Evolutionary conservation across 2,797 vertebrate genomes (phyloP).

Genomic region (Sebastes miniatus): DNA sequence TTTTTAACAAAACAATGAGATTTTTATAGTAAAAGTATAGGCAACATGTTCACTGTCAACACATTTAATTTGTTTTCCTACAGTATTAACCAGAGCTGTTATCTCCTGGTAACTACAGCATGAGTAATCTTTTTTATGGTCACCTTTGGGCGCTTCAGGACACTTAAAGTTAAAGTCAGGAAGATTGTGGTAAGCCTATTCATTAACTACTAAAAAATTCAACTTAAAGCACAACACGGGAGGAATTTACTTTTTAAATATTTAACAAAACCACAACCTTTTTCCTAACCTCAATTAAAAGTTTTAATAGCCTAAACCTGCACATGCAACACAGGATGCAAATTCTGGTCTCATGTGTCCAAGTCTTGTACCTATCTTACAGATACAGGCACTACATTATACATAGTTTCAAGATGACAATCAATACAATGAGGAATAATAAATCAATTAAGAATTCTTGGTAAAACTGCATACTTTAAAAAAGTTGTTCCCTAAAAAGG

Average conservation of each 20-base stretch:
- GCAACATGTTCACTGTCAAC: not conserved
- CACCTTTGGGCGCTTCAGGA: not conserved
- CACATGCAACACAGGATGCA: not conserved
- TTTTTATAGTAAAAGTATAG: not conserved
- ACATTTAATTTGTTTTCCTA: not conserved
- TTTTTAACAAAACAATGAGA: not conserved
- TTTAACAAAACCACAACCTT: conserved; percentile 1
- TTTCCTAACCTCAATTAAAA: conserved; percentile 2
- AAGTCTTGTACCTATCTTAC: not conserved
- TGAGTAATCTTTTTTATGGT: not conserved
- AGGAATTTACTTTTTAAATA: not conserved
- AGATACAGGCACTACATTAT: not conserved
- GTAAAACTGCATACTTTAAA: not conserved
- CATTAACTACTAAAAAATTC: not conserved
- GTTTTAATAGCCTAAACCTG: not conserved
- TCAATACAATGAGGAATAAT: not conserved
- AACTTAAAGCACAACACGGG: not conserved
- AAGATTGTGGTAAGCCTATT: not conserved
- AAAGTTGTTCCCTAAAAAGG: not conserved
- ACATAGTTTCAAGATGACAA: not conserved
- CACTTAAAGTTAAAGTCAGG: not conserved
- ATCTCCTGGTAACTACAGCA: not conserved
- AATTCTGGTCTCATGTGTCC: not conserved
- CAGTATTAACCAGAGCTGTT: not conserved
- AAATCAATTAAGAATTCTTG: not conserved